Base-by-base conservation (phyloP, 2,113 vertebrate species). In the Prionailurus viverrinus region DNA sequence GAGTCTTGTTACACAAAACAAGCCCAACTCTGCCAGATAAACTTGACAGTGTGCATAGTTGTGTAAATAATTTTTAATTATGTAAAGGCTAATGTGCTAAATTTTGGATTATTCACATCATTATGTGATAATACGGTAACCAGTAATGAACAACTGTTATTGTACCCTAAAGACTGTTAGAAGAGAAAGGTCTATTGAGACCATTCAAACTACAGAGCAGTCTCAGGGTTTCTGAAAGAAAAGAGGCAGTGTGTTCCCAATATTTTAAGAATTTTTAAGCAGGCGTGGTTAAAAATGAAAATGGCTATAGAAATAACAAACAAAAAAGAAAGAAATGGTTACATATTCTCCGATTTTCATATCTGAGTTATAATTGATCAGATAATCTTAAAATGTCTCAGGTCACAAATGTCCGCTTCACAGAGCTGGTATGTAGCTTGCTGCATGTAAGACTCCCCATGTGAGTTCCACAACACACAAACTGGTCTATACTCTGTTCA, bases 281-380 rank as follows among this genome's bases (percentile, higher is more conserved):
- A 58, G 33, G 3, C 9, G 68, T 58, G 7, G 63, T 94, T 96
- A 87, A 86, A 92, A 92, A 65, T 76, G 58, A 89, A 94, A 87
- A 58, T 66, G n/a, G 23, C 5, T 48, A 68, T 39, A 88, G 80
- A 94, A 71, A 27, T 80, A 55, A 82, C 63, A 92, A 78, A 36
- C 27, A 48, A 69, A 90, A 53, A 69, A 95, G 36, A 86, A n/a
- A 94, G 12, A 90, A 85, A 41, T 66, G 16, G 29, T 41, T 88
- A 71, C 13, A 65, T 61, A 39, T 7, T 69, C 63, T 93, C 63
- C 82, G n/a, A 65, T 25, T 65, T 88, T 65, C 65, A 80, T 51
- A 84, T 36, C 27, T 31, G 36, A 29, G 31, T 91, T 73, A 36
- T 51, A 61, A 41, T n/a, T 81, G 58, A 55, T 45, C 58, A 21